These are phyloP conservation scores for Mustela erminea DNA, from an alignment of 2,797 vertebrate genomes.

Conservation along the genomic window DNA sequence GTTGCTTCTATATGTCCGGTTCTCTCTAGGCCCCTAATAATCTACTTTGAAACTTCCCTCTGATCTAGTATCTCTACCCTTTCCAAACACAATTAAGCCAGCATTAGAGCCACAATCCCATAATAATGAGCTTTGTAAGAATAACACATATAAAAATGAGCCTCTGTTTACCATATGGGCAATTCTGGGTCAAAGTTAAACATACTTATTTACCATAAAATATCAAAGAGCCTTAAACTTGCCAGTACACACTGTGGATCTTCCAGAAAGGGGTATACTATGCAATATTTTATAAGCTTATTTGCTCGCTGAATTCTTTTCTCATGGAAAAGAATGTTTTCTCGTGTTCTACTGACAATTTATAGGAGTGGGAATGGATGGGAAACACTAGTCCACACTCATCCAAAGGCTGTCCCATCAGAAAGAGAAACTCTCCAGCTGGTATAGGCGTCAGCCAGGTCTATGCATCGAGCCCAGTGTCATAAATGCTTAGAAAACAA, in stretches of 20 bases:
- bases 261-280: neutral
- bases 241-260: neutral
- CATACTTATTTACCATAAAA: neutral
- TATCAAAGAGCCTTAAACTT: neutral
- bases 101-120: neutral
- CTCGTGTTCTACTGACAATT: neutral
- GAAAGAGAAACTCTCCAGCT: neutral
- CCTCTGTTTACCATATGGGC: neutral
- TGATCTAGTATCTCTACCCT: neutral
- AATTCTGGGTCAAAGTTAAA: neutral
- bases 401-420: neutral
- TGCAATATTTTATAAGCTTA: neutral
- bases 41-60: neutral
- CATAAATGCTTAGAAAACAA: neutral
- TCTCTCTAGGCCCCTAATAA: neutral
- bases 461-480: neutral
- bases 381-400: neutral
- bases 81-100: neutral
- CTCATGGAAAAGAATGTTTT: neutral
- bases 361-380: neutral
- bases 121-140: neutral
- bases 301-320: neutral
- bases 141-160: neutral
- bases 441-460: neutral
- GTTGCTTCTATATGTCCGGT: neutral